Base-by-base conservation (phyloP, 1,140 invertebrate species). In the Lepidotrigona ventralis region DNA sequence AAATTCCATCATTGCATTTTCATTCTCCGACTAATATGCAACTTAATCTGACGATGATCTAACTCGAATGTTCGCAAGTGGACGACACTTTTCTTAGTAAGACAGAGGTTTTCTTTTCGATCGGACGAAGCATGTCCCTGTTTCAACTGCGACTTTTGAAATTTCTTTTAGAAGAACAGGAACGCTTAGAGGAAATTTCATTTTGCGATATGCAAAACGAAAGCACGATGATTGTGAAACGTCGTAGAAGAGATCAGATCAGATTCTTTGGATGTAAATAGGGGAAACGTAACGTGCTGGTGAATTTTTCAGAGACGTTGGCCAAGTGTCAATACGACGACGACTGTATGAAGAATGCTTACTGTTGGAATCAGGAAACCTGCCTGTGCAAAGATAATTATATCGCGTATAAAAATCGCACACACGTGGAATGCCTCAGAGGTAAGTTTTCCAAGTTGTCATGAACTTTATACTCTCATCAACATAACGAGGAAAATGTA, bases 281-380 rank as follows among this genome's bases (percentile, higher is more conserved):
- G 1, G 21, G 1, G 3, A 53, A 0, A 2, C 12, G 23, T 64
- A 29, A 39, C 23, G n/a, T 21, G 8, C 23, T 1, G 11, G 39
- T n/a, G 68, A 71, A 39, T 79, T 77, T 88, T 91, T 26, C 86
- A 92, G 91, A 90, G 58, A 91, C 87, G n/a, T 73, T 90, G 53
- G 83, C 83, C 6, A 63, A 64, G 23, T 92, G 92, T 78, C 82
- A 72, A 21, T 91, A 90, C 81, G 91, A 92, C 70, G 85, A 19
- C 53, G 91, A 92, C 19, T 92, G 92, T 73, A 87, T 90, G 46
- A 77, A 86, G 29, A 92, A 92, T 46, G 92, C 92, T 5, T 91
- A 88, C 63, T 92, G 92, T 66, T 85, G 75, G 79, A 86, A 89
- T 58, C 86, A 88, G 12, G 69, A 88, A 51, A 89, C 87, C 26